Evolutionary conservation across 2,113 vertebrate genomes (phyloP).

Genomic region (Salvelinus alpinus): DNA sequence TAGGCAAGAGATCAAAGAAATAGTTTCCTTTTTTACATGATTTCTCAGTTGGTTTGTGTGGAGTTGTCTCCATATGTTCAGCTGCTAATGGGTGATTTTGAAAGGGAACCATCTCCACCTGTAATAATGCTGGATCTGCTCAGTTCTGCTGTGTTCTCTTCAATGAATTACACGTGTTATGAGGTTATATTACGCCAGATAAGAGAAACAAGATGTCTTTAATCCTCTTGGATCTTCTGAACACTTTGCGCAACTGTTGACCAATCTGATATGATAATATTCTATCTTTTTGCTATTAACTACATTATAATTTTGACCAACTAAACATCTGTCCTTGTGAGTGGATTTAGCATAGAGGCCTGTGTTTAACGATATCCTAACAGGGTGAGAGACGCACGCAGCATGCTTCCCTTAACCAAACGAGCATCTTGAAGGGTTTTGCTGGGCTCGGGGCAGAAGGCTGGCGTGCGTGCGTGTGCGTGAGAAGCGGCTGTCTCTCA

Average conservation of each 20-base stretch:
- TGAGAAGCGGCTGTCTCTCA: not conserved
- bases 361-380: not conserved
- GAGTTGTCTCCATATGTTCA: constrained; percentile 55
- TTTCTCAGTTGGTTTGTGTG: constrained; percentile 31
- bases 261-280: not conserved
- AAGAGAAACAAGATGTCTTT: not conserved
- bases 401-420: not conserved
- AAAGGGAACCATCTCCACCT: constrained; percentile 46
- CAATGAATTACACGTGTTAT: constrained; percentile 56
- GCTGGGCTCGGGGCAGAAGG: not conserved
- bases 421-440: constrained; percentile 9
- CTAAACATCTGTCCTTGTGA: not conserved
- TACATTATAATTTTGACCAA: not conserved
- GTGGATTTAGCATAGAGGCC: too few relatives aligned
- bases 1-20: constrained; percentile 64
- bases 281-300: not conserved
- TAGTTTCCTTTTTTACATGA: constrained; percentile 20
- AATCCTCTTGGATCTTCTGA: constrained; percentile 20
- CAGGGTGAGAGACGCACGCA: not conserved
- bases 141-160: constrained; percentile 31
- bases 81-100: constrained; percentile 54
- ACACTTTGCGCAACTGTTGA: not conserved
- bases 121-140: constrained; percentile 41
- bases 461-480: not conserved
- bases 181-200: constrained; percentile 35